Conservation (phyloP, 2,113 vertebrate species). For the Lichenostomus cassidix region DNA sequence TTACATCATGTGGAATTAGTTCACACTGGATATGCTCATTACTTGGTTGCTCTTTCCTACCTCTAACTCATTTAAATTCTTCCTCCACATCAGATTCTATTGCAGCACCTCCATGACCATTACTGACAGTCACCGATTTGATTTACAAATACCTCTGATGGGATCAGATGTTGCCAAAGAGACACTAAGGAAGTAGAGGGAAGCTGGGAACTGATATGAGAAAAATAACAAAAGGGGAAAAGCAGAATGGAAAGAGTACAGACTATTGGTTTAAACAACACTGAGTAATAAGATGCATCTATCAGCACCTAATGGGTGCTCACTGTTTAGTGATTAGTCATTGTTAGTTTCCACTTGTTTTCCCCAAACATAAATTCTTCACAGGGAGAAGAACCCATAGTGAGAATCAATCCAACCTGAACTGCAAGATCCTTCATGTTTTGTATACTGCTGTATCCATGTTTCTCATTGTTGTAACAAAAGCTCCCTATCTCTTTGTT, state of each 20-base stretch:
- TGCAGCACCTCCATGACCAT: conserved; percentile 13
- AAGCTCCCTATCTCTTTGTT: not conserved
- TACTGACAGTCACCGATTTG: conserved; percentile 36
- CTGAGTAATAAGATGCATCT: not conserved
- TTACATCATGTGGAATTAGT: not conserved
- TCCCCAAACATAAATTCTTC: not conserved
- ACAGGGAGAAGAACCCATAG: not conserved
- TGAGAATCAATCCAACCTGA: not conserved
- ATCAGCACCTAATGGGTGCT: not conserved
- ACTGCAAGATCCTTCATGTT: not conserved
- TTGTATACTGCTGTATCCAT: not conserved
- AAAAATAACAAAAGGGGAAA: not conserved
- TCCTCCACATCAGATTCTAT: conserved; percentile 17
- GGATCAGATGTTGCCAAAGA: conserved; percentile 23
- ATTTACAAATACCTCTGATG: conserved; percentile 34
- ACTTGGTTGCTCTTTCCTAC: not conserved
- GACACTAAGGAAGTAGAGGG: not conserved
- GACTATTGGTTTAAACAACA: not conserved
- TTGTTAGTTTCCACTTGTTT: not conserved
- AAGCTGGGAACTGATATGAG: not conserved
- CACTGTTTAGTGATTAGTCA: not conserved
- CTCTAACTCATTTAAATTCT: conserved; percentile 34
- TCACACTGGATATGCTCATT: not conserved
- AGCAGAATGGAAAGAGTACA: not conserved
- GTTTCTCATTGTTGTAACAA: not conserved